Evolutionary conservation across 23 tunicate genomes (phyloP).

Genomic region (Styela clava): DNA sequence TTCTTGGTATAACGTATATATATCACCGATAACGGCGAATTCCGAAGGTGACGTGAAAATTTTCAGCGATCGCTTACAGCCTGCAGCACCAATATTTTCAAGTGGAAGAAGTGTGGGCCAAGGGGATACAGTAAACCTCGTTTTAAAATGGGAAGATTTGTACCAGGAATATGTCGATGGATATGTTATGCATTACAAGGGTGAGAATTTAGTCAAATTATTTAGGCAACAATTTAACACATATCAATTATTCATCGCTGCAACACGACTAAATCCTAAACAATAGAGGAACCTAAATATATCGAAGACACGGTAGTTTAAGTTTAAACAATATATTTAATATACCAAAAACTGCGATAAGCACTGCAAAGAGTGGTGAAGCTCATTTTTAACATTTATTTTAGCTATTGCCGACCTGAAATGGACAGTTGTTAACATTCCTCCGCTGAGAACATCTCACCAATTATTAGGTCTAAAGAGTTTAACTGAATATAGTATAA

Average conservation of each 20-base stretch:
- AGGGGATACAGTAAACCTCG: not conserved
- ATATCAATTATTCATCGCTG: no score
- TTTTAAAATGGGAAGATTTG: not conserved
- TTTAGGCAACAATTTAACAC: no score
- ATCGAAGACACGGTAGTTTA: no score
- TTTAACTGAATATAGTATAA: not conserved
- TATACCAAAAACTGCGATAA: no score
- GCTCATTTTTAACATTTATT: no score
- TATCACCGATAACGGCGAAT: not conserved
- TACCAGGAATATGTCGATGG: not conserved
- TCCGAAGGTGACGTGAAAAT: not conserved
- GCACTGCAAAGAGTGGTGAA: no score
- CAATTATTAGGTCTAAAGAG: not conserved
- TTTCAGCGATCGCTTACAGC: not conserved
- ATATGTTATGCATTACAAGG: constrained; percentile 3
- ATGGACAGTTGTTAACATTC: not conserved
- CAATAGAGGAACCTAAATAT: no score
- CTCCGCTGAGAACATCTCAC: not conserved
- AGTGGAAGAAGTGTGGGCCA: not conserved
- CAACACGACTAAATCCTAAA: no score
- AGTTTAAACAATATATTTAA: no score
- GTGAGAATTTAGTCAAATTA: no score
- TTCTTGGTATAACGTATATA: not conserved
- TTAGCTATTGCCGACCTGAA: not conserved
- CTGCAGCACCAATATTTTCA: not conserved